Conservation (phyloP, 2,888 invertebrate genomes). For the Agonopterix subpropinquella region DNA sequence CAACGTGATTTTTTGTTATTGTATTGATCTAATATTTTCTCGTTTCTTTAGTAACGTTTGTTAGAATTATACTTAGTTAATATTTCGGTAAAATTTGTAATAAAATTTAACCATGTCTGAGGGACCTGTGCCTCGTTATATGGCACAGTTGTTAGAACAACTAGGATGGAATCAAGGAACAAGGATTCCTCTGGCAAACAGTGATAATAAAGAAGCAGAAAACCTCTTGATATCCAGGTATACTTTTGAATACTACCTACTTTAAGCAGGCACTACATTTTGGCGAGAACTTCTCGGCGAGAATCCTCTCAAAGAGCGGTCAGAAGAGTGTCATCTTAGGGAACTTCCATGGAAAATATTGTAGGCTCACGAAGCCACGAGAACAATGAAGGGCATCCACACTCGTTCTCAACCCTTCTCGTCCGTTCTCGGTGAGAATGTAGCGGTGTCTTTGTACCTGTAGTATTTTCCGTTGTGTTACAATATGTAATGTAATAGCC, state of each 20-base stretch:
- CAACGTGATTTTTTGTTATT: slow-evolving; percentile 6
- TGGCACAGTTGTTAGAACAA: slow-evolving; percentile 79
- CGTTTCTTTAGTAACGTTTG: slow-evolving; percentile 13
- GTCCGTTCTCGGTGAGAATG: no score
- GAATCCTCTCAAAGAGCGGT: no score
- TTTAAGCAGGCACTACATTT: no score
- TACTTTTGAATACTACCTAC: background rate
- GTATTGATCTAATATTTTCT: slow-evolving; percentile 29
- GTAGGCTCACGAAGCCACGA: no score
- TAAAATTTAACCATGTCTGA: slow-evolving; percentile 31
- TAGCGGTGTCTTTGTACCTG: no score
- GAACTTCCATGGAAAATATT: no score
- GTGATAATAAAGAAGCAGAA: slow-evolving; percentile 77
- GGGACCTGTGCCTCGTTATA: slow-evolving; percentile 48
- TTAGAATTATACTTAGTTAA: slow-evolving; percentile 12
- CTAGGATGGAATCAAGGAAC: slow-evolving; percentile 87
- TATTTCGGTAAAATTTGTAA: background rate
- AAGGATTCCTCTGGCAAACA: slow-evolving; percentile 86
- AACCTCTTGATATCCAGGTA: slow-evolving; percentile 52
- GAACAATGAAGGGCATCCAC: no score
- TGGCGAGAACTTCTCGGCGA: no score
- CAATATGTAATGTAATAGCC: no score
- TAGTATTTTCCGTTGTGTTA: no score
- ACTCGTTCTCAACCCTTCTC: no score
- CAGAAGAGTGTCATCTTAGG: no score